A percentile compares a stretch with the other conserved stretches of the same genome.
Conservation (phyloP, 2,113 vertebrate genomes). For the Vulpes ferrilata region DNA sequence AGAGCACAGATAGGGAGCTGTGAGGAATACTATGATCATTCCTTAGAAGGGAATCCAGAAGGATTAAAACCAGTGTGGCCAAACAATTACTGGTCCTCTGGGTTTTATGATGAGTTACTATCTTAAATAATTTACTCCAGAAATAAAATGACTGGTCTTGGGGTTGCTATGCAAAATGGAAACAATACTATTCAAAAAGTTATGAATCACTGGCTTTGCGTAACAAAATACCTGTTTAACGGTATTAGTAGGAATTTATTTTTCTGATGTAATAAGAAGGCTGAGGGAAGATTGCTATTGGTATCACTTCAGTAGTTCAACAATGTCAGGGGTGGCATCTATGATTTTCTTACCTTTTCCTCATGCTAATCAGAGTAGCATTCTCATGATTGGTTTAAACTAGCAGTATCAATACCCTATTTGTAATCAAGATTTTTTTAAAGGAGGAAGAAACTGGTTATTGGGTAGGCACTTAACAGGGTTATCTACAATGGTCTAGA, state of each 20-base stretch:
- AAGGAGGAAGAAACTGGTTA: neutral
- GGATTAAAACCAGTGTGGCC: neutral
- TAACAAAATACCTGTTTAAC: neutral
- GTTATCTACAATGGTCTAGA: neutral
- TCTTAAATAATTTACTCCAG: slow-evolving; percentile 30
- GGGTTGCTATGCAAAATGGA: neutral
- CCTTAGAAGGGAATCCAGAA: neutral
- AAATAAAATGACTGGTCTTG: slow-evolving; percentile 43
- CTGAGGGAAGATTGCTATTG: neutral
- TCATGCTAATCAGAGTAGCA: neutral
- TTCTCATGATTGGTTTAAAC: slow-evolving; percentile 11
- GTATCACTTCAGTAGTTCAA: neutral
- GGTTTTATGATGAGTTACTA: neutral
- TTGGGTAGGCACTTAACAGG: neutral
- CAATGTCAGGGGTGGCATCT: neutral
- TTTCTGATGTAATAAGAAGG: slow-evolving; percentile 22
- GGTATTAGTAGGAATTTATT: neutral
- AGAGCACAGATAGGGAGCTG: neutral
- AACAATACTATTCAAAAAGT: slow-evolving; percentile 16
- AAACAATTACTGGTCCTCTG: neutral
- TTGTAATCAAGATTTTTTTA: slow-evolving; percentile 35
- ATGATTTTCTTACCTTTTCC: slow-evolving; percentile 22
- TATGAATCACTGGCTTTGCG: neutral
- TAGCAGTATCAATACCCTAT: neutral
- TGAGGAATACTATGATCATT: neutral